These are phyloP conservation scores for Hylaeus volcanicus DNA, from an alignment of 1,140 invertebrate species.

Conservation along the genomic window DNA sequence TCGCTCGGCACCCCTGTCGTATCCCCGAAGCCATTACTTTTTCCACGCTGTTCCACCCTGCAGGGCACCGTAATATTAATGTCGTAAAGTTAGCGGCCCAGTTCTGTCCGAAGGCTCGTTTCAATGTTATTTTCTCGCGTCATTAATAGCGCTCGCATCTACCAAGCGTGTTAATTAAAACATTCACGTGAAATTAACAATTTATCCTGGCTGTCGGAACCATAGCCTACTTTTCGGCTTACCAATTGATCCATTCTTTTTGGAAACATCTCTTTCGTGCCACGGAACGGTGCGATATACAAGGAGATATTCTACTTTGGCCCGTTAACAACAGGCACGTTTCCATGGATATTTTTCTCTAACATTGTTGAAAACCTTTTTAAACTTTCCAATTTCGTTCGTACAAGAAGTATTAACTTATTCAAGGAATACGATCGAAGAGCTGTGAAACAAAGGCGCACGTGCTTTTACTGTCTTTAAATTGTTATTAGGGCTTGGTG, in stretches of 20 bases:
- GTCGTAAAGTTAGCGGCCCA: slow-evolving; percentile 43
- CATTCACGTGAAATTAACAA: slow-evolving; percentile 38
- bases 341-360: too few relatives aligned
- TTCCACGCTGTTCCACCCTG: slow-evolving; percentile 28
- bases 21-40: slow-evolving; percentile 33
- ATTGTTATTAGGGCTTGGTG: too few relatives aligned
- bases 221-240: not conserved
- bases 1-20: not conserved
- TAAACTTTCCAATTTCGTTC: too few relatives aligned
- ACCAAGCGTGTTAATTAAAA: slow-evolving; percentile 38
- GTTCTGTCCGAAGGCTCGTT: slow-evolving; percentile 32
- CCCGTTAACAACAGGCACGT: too few relatives aligned
- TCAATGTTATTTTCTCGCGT: slow-evolving; percentile 29
- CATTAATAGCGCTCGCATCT: slow-evolving; percentile 35
- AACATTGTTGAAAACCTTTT: too few relatives aligned
- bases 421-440: too few relatives aligned
- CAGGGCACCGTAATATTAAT: slow-evolving; percentile 41
- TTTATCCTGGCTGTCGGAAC: not conserved
- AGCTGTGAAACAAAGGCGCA: too few relatives aligned
- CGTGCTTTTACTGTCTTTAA: too few relatives aligned
- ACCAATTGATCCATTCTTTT: not conserved
- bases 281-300: too few relatives aligned
- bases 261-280: too few relatives aligned
- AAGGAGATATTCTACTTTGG: too few relatives aligned
- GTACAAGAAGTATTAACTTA: too few relatives aligned